Base-by-base conservation (phyloP, 2,113 vertebrate genomes). In the Chlamydotis undulata region DNA sequence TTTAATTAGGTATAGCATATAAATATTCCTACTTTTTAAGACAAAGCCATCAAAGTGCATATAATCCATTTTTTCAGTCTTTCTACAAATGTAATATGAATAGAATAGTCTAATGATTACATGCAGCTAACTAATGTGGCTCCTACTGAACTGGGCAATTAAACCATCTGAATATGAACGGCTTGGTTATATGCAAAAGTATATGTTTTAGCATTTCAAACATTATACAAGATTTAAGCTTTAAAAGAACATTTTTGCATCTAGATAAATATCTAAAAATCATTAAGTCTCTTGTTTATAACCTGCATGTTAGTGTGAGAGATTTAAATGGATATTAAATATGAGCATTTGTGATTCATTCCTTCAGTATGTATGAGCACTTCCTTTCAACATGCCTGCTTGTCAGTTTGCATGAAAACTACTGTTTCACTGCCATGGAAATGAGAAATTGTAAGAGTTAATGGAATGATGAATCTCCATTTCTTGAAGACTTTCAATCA, bases 361-460 rank as follows among this genome's bases (percentile, higher is more conserved):
- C 41, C 65, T 71, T 96, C 88, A 84, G 1, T 93, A 86, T 59
- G 76, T 84, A 74, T 60, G 52, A 91, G 55, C 64, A 39, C 75
- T 95, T 87, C 60, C 35, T 87, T 95, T 83, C 81, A 71, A 78
- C 75, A 86, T 45, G 70, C 52, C 80, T 69, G 61, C 73, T 93
- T 84, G 76, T 93, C 79, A 64, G 76, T 92, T 92, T 92, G 78
- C 83, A 76, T 88, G 80, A 84, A 87, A 95, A 88, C 87, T 90
- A 69, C 89, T 64, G 73, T 90, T 96, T 83, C 3, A 2, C 90
- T 96, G 92, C 91, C 93, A 85, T 22, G 52, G 67, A 94, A 96
- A 95, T 96, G 85, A 94, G 93, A 91, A 94, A 95, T 85, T 57
- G 80, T 93, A 39, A 81, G 81, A 94, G 84, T 94, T 96, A 96